Evolutionary conservation across 2,113 vertebrate species (phyloP).

Genomic region (Cromileptes altivelis): DNA sequence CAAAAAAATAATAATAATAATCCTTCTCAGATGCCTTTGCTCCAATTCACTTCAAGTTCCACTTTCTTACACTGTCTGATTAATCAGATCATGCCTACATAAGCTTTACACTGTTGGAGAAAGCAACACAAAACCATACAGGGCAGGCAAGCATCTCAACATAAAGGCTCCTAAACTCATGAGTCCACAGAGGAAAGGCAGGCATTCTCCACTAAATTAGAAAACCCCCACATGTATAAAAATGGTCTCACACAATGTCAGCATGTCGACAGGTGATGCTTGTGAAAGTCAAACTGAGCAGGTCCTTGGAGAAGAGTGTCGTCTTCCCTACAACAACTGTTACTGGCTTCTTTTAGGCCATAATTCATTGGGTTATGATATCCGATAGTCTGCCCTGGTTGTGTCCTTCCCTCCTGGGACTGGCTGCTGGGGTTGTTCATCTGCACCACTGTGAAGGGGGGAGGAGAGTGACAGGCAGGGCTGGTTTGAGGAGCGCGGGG

Average conservation of each 20-base stretch:
- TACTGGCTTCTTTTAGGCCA: slow-evolving; percentile 51
- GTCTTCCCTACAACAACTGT: slow-evolving; percentile 31
- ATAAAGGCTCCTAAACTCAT: slow-evolving; percentile 74
- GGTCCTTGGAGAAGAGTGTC: slow-evolving; percentile 57
- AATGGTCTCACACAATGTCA: slow-evolving; percentile 56
- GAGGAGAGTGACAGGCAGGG: slow-evolving; percentile 68
- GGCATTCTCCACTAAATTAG: slow-evolving; percentile 77
- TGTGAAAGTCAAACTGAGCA: slow-evolving; percentile 63
- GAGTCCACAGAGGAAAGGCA: slow-evolving; percentile 76
- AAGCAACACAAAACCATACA: slow-evolving; percentile 84
- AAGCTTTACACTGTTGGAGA: slow-evolving; percentile 82
- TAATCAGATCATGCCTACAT: slow-evolving; percentile 82
- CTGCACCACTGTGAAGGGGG: slow-evolving; percentile 54
- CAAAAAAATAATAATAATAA: slow-evolving; percentile 62
- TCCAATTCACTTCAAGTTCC: slow-evolving; percentile 61
- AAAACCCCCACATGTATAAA: slow-evolving; percentile 77
- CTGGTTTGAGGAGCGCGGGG: slow-evolving; percentile 55
- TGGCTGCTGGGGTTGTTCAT: slow-evolving; percentile 67
- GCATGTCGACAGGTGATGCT: slow-evolving; percentile 59
- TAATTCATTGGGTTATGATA: slow-evolving; percentile 49
- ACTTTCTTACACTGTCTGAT: slow-evolving; percentile 70
- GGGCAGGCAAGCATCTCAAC: slow-evolving; percentile 84
- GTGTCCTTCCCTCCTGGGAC: slow-evolving; percentile 61
- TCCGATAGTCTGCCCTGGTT: slow-evolving; percentile 56
- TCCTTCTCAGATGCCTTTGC: slow-evolving; percentile 60